A percentile compares a stretch with the other conserved stretches of the same genome.
Conservation (phyloP, 92 coral and sea anemone genomes). For the Bergia sp. region DNA sequence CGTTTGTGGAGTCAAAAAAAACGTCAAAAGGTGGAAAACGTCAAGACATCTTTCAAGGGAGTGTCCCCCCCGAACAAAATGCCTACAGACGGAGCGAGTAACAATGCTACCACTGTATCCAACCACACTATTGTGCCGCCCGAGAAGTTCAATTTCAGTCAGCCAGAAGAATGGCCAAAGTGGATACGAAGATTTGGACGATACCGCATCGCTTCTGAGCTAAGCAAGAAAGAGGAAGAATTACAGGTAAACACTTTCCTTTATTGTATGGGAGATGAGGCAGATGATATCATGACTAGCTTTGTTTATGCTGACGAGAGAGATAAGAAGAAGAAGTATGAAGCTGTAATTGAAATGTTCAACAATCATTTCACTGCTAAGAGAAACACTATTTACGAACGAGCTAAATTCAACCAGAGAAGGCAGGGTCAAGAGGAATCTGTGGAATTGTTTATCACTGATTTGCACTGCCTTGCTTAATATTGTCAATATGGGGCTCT, state of each 20-base stretch:
- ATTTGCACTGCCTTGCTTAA: conserved; percentile 10
- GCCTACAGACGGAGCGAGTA: neutral
- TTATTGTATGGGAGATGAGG: too few relatives aligned
- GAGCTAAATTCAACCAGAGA: conserved; percentile 32
- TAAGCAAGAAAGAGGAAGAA: too few relatives aligned
- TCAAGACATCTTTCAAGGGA: too few relatives aligned
- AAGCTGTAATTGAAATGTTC: neutral
- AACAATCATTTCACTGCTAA: conserved; percentile 19
- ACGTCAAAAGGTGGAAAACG: too few relatives aligned
- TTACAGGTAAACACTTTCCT: too few relatives aligned
- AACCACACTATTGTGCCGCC: conserved; percentile 41
- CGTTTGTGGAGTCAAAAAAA: too few relatives aligned
- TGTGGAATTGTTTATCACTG: conserved; percentile 28
- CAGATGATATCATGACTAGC: too few relatives aligned
- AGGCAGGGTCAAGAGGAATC: conserved; percentile 5
- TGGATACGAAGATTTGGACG: conserved; percentile 49
- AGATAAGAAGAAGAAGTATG: too few relatives aligned
- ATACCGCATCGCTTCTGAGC: too few relatives aligned
- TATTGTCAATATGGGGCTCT: conserved; percentile 28
- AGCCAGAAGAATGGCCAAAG: conserved; percentile 49
- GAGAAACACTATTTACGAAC: conserved; percentile 34
- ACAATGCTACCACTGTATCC: neutral
- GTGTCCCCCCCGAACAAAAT: too few relatives aligned
- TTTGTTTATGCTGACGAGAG: too few relatives aligned
- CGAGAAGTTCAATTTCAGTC: conserved; percentile 34